Conservation (phyloP, 2,888 invertebrate genomes). For the Metellina segmentata region DNA sequence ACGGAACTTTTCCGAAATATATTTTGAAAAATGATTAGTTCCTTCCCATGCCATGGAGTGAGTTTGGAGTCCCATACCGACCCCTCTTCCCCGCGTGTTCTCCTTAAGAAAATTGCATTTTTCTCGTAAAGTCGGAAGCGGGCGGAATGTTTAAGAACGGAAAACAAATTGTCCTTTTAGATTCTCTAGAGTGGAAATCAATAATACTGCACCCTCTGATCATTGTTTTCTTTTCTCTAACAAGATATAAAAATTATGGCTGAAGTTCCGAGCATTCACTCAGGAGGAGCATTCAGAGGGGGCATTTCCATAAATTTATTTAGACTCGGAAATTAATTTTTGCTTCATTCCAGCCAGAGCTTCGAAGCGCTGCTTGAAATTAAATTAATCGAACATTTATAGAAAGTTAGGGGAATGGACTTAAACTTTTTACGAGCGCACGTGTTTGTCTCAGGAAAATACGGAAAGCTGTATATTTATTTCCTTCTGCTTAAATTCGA, state of each 20-base stretch:
- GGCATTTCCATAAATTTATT: not conserved
- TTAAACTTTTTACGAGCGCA: constrained; percentile 1
- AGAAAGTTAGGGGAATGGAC: constrained; percentile 7
- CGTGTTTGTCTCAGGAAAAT: not conserved
- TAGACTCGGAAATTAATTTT: not conserved
- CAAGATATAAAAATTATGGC: not conserved
- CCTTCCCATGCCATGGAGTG: not conserved
- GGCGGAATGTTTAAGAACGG: constrained; percentile 2
- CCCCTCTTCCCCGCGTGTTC: not conserved
- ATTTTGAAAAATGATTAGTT: constrained; percentile 30
- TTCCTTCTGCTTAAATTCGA: not conserved
- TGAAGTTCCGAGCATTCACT: not conserved
- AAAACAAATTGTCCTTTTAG: constrained; percentile 34
- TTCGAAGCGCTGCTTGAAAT: not conserved
- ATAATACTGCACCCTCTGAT: not conserved
- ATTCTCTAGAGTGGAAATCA: not conserved
- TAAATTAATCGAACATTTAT: not conserved
- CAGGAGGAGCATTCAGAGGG: not conserved
- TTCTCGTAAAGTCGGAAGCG: not conserved
- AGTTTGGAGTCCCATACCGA: not conserved
- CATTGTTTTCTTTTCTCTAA: not conserved
- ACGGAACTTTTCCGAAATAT: constrained; percentile 8
- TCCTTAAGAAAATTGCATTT: constrained; percentile 36
- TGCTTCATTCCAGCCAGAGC: not conserved
- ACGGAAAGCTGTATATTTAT: not conserved